Conservation (phyloP, 2,113 vertebrate species). For the Lontra canadensis region DNA sequence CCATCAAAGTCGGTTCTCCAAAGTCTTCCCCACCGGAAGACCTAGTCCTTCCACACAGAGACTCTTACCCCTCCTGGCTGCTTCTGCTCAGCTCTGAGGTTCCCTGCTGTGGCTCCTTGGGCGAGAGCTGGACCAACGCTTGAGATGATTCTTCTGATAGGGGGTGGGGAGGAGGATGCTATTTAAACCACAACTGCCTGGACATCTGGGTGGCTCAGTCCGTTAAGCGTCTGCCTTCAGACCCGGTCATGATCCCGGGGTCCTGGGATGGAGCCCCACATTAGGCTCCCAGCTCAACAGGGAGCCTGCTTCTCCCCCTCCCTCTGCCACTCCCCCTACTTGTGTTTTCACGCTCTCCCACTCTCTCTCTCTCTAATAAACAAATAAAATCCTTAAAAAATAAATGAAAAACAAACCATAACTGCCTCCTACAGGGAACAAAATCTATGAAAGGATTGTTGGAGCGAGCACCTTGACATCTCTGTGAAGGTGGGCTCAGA, state of each 20-base stretch:
- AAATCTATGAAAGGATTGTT: neutral
- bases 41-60: neutral
- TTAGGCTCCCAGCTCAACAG: too few relatives aligned
- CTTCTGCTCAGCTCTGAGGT: neutral
- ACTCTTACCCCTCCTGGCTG: constrained; percentile 30
- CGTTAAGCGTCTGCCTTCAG: too few relatives aligned
- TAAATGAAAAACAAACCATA: neutral
- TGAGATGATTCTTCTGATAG: constrained; percentile 34
- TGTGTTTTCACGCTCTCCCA: too few relatives aligned
- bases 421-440: neutral
- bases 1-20: neutral
- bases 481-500: neutral
- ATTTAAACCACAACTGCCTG: neutral
- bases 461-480: neutral
- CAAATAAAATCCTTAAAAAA: too few relatives aligned
- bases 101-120: neutral
- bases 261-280: too few relatives aligned
- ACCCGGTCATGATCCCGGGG: too few relatives aligned
- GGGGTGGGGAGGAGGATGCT: neutral
- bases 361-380: too few relatives aligned
- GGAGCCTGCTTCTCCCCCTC: too few relatives aligned
- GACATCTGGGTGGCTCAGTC: too few relatives aligned
- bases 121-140: neutral
- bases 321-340: too few relatives aligned
- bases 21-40: neutral